These are phyloP conservation scores for Copidosoma floridanum DNA, from an alignment of 1,140 invertebrate genomes.

Conservation along the genomic window DNA sequence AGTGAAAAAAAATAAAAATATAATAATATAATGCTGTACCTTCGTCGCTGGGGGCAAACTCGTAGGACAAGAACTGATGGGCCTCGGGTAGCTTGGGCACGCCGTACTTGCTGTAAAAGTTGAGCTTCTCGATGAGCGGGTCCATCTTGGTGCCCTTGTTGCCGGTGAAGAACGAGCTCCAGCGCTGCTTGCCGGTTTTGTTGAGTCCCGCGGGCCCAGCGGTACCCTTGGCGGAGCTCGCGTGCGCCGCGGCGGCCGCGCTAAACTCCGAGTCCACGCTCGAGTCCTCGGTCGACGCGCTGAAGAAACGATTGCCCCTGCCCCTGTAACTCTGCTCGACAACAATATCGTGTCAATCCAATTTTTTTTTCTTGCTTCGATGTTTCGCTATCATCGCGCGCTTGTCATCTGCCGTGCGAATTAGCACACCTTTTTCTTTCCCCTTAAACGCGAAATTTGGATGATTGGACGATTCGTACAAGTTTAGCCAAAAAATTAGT, in stretches of 20 bases:
- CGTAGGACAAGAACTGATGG: slow-evolving; percentile 35
- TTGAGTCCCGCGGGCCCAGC: slow-evolving; percentile 30
- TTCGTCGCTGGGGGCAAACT: slow-evolving; percentile 52
- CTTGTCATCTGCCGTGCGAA: not conserved
- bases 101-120: slow-evolving; percentile 68
- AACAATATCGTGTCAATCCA: not conserved
- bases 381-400: not conserved
- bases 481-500: no score
- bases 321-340: slow-evolving; percentile 55
- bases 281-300: slow-evolving; percentile 63
- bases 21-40: slow-evolving; percentile 48
- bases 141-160: slow-evolving; percentile 67
- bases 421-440: no score
- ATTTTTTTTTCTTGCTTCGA: not conserved
- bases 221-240: slow-evolving; percentile 42
- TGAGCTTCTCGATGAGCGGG: slow-evolving; percentile 64
- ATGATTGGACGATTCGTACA: no score
- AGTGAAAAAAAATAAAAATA: no score
- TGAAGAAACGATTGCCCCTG: slow-evolving; percentile 61
- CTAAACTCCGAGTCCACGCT: slow-evolving; percentile 50
- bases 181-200: slow-evolving; percentile 61
- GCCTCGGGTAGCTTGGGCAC: slow-evolving; percentile 59
- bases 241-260: slow-evolving; percentile 23
- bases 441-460: no score
- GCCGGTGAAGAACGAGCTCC: slow-evolving; percentile 68